Conservation (phyloP, 2,888 invertebrate species). For the Onchidella celtica region DNA sequence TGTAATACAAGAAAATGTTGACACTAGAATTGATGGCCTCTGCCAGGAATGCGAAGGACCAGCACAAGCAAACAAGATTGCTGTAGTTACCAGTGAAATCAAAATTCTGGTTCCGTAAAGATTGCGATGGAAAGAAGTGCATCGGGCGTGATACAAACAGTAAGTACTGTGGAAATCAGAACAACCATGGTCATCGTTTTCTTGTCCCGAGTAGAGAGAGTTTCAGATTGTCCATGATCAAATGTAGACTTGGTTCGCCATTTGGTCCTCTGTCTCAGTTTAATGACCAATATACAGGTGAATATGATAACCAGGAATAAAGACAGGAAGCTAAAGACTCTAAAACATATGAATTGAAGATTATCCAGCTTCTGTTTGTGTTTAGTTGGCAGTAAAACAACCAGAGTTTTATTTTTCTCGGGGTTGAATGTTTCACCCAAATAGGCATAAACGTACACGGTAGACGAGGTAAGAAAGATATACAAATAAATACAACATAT, state of each 20-base stretch:
- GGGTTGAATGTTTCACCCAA: slow-evolving; percentile 14
- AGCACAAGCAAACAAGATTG: neutral
- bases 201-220: slow-evolving; percentile 21
- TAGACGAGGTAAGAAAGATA: neutral
- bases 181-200: slow-evolving; percentile 21
- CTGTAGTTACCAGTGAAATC: neutral
- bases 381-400: neutral
- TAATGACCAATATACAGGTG: slow-evolving; percentile 1
- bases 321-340: neutral
- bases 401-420: slow-evolving; percentile 8
- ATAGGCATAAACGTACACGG: neutral
- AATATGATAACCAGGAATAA: slow-evolving; percentile 1
- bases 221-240: neutral
- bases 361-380: neutral
- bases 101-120: slow-evolving; percentile 7
- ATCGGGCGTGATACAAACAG: neutral
- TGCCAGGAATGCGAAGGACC: neutral
- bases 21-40: neutral
- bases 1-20: slow-evolving; percentile 5
- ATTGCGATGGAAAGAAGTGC: neutral
- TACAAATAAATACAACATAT: neutral
- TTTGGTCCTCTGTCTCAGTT: slow-evolving; percentile 5
- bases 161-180: neutral
- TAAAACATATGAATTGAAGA: neutral
- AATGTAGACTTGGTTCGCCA: neutral